These are phyloP conservation scores for Charina bottae DNA, from an alignment of 2,113 vertebrate genomes.

Conservation along the genomic window DNA sequence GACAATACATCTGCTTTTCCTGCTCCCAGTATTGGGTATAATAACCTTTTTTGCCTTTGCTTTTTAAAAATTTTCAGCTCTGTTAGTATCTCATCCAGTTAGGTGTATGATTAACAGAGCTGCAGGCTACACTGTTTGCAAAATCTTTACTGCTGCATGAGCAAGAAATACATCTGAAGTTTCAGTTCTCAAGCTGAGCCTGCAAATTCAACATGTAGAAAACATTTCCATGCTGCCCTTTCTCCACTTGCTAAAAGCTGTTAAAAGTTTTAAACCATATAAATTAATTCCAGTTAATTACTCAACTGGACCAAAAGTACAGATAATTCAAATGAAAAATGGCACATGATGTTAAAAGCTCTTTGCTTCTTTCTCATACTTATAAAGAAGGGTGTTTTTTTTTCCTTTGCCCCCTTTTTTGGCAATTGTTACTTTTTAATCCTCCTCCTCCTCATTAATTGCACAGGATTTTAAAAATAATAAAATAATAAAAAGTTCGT, in stretches of 20 bases:
- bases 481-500: too few species aligned
- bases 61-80: constrained; percentile 31
- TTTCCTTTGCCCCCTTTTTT: neutral
- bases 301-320: neutral
- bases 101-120: constrained; percentile 52
- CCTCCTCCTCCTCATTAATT: neutral
- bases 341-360: neutral
- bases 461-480: neutral
- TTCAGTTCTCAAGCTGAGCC: constrained; percentile 51
- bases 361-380: neutral
- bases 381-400: neutral
- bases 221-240: constrained; percentile 47
- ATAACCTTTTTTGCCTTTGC: neutral
- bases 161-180: constrained; percentile 49
- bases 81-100: constrained; percentile 46
- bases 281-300: constrained; percentile 12
- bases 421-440: neutral
- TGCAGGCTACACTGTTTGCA: constrained; percentile 37
- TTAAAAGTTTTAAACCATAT: neutral
- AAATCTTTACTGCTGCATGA: constrained; percentile 55
- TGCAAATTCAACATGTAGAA: constrained; percentile 33
- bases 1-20: neutral
- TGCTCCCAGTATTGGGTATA: neutral
- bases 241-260: constrained; percentile 16
- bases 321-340: neutral